These are phyloP conservation scores for Melolontha melolontha DNA, from an alignment of 2,888 invertebrate species.

Conservation along the genomic window DNA sequence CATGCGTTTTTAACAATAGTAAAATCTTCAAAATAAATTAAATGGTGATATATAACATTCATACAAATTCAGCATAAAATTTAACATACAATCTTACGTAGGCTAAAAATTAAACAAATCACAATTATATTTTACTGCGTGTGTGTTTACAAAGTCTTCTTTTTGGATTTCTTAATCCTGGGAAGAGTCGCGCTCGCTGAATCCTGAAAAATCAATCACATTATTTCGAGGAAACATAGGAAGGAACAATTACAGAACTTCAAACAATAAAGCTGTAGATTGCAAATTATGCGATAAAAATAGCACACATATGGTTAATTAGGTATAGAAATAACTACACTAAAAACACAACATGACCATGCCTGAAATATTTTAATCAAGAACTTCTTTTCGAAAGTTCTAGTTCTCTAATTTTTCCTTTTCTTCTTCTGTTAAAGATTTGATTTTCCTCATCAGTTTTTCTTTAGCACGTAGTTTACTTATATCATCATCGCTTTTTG, in stretches of 20 bases:
- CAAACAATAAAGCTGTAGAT: slow-evolving; percentile 33
- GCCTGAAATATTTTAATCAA: slow-evolving; percentile 41
- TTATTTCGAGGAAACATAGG: slow-evolving; percentile 1
- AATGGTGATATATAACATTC: slow-evolving; percentile 42
- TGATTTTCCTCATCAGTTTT: slow-evolving; percentile 37
- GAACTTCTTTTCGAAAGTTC: slow-evolving; percentile 6
- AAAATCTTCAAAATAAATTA: slow-evolving; percentile 45
- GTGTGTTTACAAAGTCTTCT: slow-evolving; percentile 67
- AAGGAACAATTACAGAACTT: slow-evolving; percentile 6
- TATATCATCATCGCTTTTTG: slow-evolving; percentile 56
- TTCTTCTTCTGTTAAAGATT: slow-evolving; percentile 31
- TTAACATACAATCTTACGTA: slow-evolving; percentile 37
- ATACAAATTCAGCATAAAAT: slow-evolving; percentile 40
- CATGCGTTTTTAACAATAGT: slow-evolving; percentile 39
- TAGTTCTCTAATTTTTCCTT: slow-evolving; percentile 9
- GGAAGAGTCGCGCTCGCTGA: slow-evolving; percentile 79
- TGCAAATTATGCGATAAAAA: slow-evolving; percentile 29
- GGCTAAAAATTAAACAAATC: slow-evolving; percentile 41
- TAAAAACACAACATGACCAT: slow-evolving; percentile 42
- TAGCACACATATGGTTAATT: slow-evolving; percentile 27
- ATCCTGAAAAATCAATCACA: slow-evolving; percentile 69
- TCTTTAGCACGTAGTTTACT: slow-evolving; percentile 37
- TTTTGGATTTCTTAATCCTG: slow-evolving; percentile 80
- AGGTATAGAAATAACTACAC: slow-evolving; percentile 13
- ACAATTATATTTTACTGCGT: slow-evolving; percentile 36